Evolutionary conservation across 2,888 invertebrate genomes (phyloP).

Genomic region (Neelides folsomi): DNA sequence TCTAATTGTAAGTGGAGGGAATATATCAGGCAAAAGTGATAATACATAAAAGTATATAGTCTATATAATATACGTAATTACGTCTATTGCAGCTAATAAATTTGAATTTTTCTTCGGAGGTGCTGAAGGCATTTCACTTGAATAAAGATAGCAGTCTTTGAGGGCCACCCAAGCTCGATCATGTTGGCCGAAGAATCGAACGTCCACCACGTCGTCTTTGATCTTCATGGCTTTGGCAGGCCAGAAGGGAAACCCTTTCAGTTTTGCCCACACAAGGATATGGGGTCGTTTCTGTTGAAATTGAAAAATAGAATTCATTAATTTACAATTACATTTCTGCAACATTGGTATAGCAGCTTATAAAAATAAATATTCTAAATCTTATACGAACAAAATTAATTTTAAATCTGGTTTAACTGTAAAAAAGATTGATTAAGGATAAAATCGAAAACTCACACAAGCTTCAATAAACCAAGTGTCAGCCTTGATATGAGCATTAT

Average conservation of each 20-base stretch:
- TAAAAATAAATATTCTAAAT: too few relatives aligned
- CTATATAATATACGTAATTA: slow-evolving; percentile 27
- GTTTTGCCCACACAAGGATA: slow-evolving; percentile 84
- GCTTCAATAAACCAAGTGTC: slow-evolving; percentile 84
- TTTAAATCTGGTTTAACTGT: too few relatives aligned
- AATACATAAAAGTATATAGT: too few relatives aligned
- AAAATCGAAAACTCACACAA: slow-evolving; percentile 47
- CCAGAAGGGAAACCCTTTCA: slow-evolving; percentile 96
- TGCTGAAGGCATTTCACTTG: slow-evolving; percentile 46
- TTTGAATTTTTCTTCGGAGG: slow-evolving; percentile 45
- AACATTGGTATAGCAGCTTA: too few relatives aligned
- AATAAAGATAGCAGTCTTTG: slow-evolving; percentile 70
- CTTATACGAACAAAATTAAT: too few relatives aligned
- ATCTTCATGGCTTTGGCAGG: slow-evolving; percentile 81
- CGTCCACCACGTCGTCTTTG: slow-evolving; percentile 57
- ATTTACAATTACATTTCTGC: too few relatives aligned
- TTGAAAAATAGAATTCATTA: slow-evolving; percentile 10
- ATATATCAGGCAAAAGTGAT: too few relatives aligned
- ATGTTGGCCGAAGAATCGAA: slow-evolving; percentile 88
- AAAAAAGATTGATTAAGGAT: too few relatives aligned
- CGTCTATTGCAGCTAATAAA: slow-evolving; percentile 50
- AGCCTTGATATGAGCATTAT: slow-evolving; percentile 63
- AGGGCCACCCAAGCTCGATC: slow-evolving; percentile 80
- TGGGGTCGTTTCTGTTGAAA: slow-evolving; percentile 57
- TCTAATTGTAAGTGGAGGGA: too few relatives aligned